Percentiles rank a stretch among this genome's conserved stretches.
These are phyloP conservation scores for Drosophila limbata DNA, from an alignment of 2,888 invertebrate species.

Conservation along the genomic window DNA sequence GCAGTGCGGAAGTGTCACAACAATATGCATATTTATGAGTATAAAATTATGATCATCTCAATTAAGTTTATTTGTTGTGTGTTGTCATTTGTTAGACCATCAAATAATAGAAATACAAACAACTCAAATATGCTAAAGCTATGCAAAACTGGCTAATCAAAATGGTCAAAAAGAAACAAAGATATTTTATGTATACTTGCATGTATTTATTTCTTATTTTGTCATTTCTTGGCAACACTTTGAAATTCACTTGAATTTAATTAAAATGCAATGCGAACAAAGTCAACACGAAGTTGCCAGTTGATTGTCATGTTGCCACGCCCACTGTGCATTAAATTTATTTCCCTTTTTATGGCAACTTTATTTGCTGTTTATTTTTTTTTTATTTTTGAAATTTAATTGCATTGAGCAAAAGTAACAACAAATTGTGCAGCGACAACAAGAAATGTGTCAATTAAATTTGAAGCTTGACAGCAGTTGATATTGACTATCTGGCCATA, in stretches of 20 bases:
- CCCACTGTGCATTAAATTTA: constrained; percentile 15
- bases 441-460: constrained; percentile 80
- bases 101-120: constrained; percentile 30
- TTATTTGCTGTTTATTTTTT: constrained; percentile 23
- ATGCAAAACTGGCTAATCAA: constrained; percentile 48
- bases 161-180: constrained; percentile 6
- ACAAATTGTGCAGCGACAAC: constrained; percentile 38
- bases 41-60: constrained; percentile 42
- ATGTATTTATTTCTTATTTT: constrained; percentile 7
- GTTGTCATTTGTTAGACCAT: constrained; percentile 34
- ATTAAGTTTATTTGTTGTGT: constrained; percentile 46
- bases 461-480: constrained; percentile 71
- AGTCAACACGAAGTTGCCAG: constrained; percentile 59
- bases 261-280: constrained; percentile 55
- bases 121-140: constrained; percentile 53
- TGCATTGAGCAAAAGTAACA: constrained; percentile 14
- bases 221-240: constrained; percentile 36
- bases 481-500: constrained; percentile 30
- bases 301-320: constrained; percentile 45
- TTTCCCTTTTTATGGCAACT: constrained; percentile 12
- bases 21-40: constrained; percentile 49
- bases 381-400: constrained; percentile 28
- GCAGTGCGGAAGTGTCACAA: constrained; percentile 26
- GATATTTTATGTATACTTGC: background rate
- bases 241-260: constrained; percentile 49